A percentile compares a stretch with the other conserved stretches of the same genome.
Conservation (phyloP, 2,888 invertebrate genomes). For the Spisula subtruncata region DNA sequence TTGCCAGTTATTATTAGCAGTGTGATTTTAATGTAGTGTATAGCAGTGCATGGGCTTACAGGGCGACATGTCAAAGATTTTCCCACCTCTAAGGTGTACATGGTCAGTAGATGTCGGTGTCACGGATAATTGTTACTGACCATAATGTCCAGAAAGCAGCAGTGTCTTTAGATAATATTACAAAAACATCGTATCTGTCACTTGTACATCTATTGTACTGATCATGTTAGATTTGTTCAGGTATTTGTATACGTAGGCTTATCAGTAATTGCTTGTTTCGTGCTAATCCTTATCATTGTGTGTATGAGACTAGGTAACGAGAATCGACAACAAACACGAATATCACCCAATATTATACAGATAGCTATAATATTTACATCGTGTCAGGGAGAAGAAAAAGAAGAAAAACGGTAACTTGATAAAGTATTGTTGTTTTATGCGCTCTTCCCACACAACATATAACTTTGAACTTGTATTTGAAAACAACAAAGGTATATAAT, state of each 20-base stretch:
- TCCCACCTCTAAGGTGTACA: slow-evolving; percentile 17
- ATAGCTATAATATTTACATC: slow-evolving; percentile 7
- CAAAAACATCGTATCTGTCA: slow-evolving; percentile 34
- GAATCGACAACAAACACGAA: slow-evolving; percentile 22
- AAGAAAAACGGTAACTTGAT: slow-evolving; percentile 14
- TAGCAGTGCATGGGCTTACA: too few relatives aligned
- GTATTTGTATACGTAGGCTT: slow-evolving; percentile 28
- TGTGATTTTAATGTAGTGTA: too few relatives aligned
- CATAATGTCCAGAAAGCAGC: slow-evolving; percentile 46
- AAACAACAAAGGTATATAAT: neutral
- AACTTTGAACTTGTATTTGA: slow-evolving; percentile 3
- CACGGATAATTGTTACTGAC: slow-evolving; percentile 53
- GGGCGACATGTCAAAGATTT: neutral
- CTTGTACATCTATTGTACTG: slow-evolving; percentile 8
- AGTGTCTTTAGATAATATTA: slow-evolving; percentile 59
- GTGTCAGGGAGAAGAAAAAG: neutral
- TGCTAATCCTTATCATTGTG: slow-evolving; percentile 15
- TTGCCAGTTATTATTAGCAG: too few relatives aligned
- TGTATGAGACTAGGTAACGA: slow-evolving; percentile 22
- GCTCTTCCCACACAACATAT: neutral
- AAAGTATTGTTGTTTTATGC: slow-evolving; percentile 17
- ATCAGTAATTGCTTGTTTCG: slow-evolving; percentile 16
- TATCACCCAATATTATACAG: slow-evolving; percentile 20
- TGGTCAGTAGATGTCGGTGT: slow-evolving; percentile 48
- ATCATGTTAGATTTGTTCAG: slow-evolving; percentile 33